Evolutionary conservation across 2,113 vertebrate genomes (phyloP).

Genomic region (Myiozetetes cayanensis): DNA sequence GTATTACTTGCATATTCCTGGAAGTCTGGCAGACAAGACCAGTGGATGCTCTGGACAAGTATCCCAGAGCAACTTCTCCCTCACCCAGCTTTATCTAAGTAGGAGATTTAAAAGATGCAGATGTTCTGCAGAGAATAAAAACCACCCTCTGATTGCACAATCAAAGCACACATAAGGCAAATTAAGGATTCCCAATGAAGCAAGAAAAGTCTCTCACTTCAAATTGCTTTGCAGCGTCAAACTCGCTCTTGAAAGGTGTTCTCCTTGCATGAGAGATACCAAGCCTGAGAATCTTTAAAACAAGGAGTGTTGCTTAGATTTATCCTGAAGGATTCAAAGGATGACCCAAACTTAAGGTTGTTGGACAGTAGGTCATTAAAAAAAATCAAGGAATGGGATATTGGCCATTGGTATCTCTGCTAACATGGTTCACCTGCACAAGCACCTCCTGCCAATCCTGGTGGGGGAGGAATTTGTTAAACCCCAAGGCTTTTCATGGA

Average conservation of each 20-base stretch:
- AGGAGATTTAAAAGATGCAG: neutral
- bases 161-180: neutral
- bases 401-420: neutral
- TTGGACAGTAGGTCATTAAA: neutral
- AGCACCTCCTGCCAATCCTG: neutral
- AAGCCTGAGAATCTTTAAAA: neutral
- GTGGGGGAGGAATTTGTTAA: neutral
- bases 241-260: neutral
- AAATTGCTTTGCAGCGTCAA: neutral
- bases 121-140: neutral
- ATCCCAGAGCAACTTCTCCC: neutral
- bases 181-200: neutral
- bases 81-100: neutral
- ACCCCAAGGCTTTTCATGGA: neutral
- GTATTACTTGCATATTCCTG: neutral
- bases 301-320: neutral
- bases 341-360: neutral
- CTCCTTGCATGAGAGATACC: neutral
- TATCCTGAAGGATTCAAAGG: neutral
- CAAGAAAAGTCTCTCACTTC: neutral
- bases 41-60: neutral
- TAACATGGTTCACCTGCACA: neutral
- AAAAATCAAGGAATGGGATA: neutral
- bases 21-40: neutral
- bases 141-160: neutral